Evolutionary conservation across 30 jellyfish, hydroid and myxozoan species (phyloP).

Genomic region (Haliclystus octoradiatus): DNA sequence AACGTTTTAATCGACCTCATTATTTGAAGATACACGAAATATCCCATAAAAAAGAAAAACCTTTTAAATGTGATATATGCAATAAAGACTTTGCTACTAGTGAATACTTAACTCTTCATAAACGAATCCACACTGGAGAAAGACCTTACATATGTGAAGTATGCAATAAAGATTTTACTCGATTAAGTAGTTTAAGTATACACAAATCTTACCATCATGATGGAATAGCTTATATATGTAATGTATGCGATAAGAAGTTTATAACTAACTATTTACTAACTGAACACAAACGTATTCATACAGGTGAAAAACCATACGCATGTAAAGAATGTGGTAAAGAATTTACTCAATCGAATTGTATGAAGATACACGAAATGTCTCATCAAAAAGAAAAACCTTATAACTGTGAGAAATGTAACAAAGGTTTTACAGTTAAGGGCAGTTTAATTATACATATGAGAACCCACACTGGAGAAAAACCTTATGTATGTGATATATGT

Average conservation of each 20-base stretch:
- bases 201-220: no score
- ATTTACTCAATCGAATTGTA: background rate
- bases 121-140: conserved; percentile 10
- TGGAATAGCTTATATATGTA: no score
- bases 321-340: conserved; percentile 1
- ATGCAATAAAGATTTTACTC: no score
- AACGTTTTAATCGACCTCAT: background rate
- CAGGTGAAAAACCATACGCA: conserved; percentile 4
- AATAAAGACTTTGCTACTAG: conserved; percentile 5
- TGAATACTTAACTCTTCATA: conserved; percentile 3
- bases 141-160: conserved; percentile 17
- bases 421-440: background rate
- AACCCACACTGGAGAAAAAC: no score
- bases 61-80: conserved; percentile 8
- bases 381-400: background rate
- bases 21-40: conserved; percentile 2
- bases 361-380: background rate
- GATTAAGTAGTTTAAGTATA: no score
- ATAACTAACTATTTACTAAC: no score
- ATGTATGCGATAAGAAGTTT: no score
- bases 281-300: conserved; percentile 2
- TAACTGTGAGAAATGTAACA: background rate
- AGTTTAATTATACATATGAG: no score
- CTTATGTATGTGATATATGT: no score
- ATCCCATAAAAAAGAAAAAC: background rate